Conservation (phyloP, 2,113 vertebrate genomes). For the Sebastes schlegelii region DNA sequence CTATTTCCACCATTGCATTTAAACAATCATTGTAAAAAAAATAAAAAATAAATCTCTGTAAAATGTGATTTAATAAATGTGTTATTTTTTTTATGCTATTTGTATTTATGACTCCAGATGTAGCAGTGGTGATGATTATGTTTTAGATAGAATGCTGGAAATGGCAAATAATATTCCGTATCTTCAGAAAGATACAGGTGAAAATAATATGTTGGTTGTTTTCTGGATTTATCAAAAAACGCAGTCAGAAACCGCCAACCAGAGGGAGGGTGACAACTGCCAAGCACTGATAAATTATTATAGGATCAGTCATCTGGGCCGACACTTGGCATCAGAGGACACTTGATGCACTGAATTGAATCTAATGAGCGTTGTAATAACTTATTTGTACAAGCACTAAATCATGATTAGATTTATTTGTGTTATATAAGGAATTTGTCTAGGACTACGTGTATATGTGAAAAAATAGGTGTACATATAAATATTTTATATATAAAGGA, state of each 20-base stretch:
- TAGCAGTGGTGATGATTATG: neutral
- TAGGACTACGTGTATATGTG: too few relatives aligned
- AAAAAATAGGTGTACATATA: too few relatives aligned
- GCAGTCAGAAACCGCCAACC: neutral
- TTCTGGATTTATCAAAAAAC: neutral
- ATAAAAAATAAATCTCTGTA: neutral
- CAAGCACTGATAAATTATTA: neutral
- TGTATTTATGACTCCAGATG: neutral
- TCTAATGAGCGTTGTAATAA: neutral
- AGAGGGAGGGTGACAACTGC: neutral
- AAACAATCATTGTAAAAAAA: neutral
- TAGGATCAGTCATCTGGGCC: neutral
- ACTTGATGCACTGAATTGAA: neutral
- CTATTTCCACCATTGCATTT: neutral
- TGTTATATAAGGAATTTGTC: too few relatives aligned
- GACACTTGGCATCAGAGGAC: neutral
- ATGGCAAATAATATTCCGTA: neutral
- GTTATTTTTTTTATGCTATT: neutral
- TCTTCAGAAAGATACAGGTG: neutral
- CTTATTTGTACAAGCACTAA: neutral
- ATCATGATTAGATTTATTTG: too few relatives aligned
- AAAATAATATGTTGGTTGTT: neutral
- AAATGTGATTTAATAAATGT: conserved; percentile 9
- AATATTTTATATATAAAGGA: neutral
- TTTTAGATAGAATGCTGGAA: neutral